These are phyloP conservation scores for Leptinotarsa peninsularis DNA, from an alignment of 2,888 invertebrate genomes.

Conservation along the genomic window DNA sequence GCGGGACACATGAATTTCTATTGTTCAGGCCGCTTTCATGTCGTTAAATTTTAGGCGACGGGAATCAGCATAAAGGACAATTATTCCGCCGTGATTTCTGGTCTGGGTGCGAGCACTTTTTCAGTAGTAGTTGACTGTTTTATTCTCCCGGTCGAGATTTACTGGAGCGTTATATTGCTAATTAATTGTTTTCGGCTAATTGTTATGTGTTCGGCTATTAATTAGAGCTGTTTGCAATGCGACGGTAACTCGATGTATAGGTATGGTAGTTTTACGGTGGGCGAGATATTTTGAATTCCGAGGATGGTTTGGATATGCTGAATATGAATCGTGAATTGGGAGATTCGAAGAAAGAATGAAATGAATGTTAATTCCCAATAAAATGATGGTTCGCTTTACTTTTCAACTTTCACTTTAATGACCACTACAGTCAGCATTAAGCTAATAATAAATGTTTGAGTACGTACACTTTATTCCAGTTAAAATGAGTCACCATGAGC, in stretches of 20 bases:
- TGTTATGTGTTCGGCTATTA: constrained; percentile 22
- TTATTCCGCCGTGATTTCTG: constrained; percentile 41
- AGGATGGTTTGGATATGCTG: neutral
- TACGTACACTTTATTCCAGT: no score
- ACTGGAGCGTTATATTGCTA: constrained; percentile 22
- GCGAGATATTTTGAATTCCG: neutral
- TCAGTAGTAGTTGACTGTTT: constrained; percentile 13
- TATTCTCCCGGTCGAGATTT: constrained; percentile 17
- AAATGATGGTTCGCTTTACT: no score
- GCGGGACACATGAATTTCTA: constrained; percentile 51
- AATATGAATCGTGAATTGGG: neutral
- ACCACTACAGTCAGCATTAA: no score
- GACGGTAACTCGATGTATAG: neutral
- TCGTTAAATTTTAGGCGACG: constrained; percentile 57
- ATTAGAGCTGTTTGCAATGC: constrained; percentile 6
- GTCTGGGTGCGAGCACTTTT: constrained; percentile 10
- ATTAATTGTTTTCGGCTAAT: constrained; percentile 26
- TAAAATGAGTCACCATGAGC: no score
- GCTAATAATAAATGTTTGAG: no score
- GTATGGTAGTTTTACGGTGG: neutral
- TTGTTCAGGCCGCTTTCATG: constrained; percentile 62
- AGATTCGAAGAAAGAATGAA: no score
- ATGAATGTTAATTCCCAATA: no score
- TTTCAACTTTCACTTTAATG: no score
- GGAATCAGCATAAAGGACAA: constrained; percentile 46